Evolutionary conservation across 2,113 vertebrate species (phyloP).

Genomic region (Galeopterus variegatus): DNA sequence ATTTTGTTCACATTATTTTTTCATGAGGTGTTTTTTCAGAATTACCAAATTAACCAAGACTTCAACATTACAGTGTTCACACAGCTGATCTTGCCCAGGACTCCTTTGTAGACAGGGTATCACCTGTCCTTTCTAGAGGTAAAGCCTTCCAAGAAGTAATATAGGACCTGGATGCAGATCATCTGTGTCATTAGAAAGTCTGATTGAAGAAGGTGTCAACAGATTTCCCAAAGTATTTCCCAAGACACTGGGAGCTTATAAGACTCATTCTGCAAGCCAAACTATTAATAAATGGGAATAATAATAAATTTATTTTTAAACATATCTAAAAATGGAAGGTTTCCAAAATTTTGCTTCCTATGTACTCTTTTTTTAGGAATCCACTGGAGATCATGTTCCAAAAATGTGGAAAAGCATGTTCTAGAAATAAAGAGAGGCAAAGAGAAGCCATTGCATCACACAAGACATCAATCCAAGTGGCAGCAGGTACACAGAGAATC

Average conservation of each 20-base stretch:
- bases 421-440: not conserved
- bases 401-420: not conserved
- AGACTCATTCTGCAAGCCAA: not conserved
- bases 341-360: not conserved
- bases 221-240: slow-evolving; percentile 15
- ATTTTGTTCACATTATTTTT: not conserved
- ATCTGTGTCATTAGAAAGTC: not conserved
- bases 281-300: not conserved
- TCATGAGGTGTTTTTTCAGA: not conserved
- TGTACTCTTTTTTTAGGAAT: not conserved
- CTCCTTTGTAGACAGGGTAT: not conserved
- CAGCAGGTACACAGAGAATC: not conserved
- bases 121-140: not conserved
- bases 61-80: not conserved
- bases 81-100: not conserved
- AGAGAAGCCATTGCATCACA: not conserved
- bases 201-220: not conserved
- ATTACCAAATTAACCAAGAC: not conserved
- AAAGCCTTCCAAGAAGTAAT: not conserved
- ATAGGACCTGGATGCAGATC: not conserved
- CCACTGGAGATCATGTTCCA: not conserved
- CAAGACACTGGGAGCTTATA: not conserved
- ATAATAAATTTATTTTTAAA: not conserved
- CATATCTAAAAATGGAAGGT: not conserved
- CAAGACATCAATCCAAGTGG: not conserved